A percentile compares a stretch with the other conserved stretches of the same genome.
Conservation (phyloP, 1,140 invertebrate species). For the Latrodectus geometricus region DNA sequence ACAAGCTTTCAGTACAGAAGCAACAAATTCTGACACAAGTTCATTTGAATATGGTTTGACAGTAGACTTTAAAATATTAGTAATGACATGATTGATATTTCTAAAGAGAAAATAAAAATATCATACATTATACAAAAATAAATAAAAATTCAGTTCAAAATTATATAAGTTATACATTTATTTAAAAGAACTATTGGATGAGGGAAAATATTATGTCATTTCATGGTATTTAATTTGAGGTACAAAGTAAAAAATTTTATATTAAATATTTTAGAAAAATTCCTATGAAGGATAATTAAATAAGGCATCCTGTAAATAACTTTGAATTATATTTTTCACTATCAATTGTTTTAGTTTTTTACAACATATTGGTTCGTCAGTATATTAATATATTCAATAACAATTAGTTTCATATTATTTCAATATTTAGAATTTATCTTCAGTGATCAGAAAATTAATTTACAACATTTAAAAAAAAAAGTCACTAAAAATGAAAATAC, state of each 20-base stretch:
- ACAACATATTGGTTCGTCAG: no score
- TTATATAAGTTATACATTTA: not conserved
- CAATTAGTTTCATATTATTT: no score
- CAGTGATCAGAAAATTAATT: no score
- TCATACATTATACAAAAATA: not conserved
- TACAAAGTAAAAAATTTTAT: not conserved
- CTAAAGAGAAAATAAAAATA: slow-evolving; percentile 44
- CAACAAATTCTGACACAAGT: slow-evolving; percentile 75
- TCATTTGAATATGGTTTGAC: slow-evolving; percentile 77
- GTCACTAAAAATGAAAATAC: no score
- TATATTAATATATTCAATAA: no score
- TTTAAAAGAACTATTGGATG: not conserved
- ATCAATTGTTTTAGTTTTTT: no score
- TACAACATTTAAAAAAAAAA: no score
- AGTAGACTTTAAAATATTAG: slow-evolving; percentile 74
- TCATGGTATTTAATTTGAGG: not conserved
- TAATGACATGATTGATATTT: slow-evolving; percentile 76
- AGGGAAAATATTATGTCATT: not conserved
- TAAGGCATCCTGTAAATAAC: not conserved
- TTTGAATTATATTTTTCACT: no score
- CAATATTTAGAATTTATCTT: no score
- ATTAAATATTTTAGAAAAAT: not conserved
- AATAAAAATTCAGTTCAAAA: not conserved
- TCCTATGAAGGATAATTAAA: not conserved
- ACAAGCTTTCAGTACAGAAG: slow-evolving; percentile 77